Evolutionary conservation across 1,140 invertebrate genomes (phyloP).

Genomic region (Polypedilum vanderplanki): DNA sequence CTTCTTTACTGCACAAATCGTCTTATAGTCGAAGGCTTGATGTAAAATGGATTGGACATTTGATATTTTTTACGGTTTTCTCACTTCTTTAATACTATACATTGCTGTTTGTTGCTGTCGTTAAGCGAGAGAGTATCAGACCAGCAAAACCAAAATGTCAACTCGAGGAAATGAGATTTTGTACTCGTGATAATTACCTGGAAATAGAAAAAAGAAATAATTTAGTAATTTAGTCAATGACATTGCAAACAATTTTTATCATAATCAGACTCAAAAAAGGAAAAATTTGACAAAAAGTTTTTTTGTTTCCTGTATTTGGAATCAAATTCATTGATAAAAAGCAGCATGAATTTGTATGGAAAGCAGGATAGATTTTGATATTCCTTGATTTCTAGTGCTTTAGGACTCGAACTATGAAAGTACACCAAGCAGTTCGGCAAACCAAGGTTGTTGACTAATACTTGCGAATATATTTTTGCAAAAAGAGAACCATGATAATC

Average conservation of each 20-base stretch:
- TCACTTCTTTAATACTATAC: not conserved
- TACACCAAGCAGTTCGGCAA: not conserved
- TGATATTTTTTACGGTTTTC: not conserved
- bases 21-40: not conserved
- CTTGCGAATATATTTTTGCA: too few relatives aligned
- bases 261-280: constrained; percentile 6
- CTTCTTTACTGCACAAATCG: not conserved
- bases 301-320: constrained; percentile 9
- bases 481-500: too few relatives aligned
- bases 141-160: not conserved
- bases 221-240: not conserved
- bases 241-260: not conserved
- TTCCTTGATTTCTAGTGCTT: constrained; percentile 21
- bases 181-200: constrained; percentile 11
- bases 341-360: not conserved
- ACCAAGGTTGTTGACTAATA: not conserved
- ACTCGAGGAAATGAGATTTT: not conserved
- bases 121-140: not conserved
- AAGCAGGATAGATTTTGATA: not conserved
- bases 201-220: not conserved
- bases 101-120: not conserved
- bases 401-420: not conserved
- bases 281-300: not conserved
- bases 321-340: not conserved
- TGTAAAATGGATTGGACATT: constrained; percentile 18